These are phyloP conservation scores for Pseudocheirus occidentalis DNA, from an alignment of 2,797 vertebrate species.

Conservation along the genomic window DNA sequence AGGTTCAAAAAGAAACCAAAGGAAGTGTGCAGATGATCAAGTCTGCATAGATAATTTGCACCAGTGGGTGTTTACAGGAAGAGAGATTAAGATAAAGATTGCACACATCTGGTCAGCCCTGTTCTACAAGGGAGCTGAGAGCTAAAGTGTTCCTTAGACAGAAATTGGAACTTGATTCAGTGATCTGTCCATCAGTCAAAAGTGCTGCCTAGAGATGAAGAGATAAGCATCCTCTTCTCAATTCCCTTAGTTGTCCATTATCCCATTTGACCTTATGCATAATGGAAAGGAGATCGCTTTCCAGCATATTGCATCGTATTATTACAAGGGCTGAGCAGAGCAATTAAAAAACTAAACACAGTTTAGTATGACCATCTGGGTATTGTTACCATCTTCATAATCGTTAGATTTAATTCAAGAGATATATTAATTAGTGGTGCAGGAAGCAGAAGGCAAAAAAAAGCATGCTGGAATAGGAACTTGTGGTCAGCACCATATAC, in stretches of 20 bases:
- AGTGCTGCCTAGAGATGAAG: slow-evolving; percentile 23
- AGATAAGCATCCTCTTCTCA: not conserved
- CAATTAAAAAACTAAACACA: slow-evolving; percentile 70
- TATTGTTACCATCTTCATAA: slow-evolving; percentile 72
- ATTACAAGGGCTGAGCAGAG: slow-evolving; percentile 57
- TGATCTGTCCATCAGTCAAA: slow-evolving; percentile 14
- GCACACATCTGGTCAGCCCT: not conserved
- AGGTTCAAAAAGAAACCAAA: not conserved
- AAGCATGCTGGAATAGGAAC: not conserved
- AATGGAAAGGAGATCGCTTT: slow-evolving; percentile 60
- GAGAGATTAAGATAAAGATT: not conserved
- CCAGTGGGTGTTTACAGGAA: not conserved
- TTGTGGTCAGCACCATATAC: slow-evolving; percentile 31
- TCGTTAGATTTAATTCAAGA: slow-evolving; percentile 62
- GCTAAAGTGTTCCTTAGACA: slow-evolving; percentile 29
- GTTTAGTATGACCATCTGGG: slow-evolving; percentile 67
- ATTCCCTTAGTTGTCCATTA: slow-evolving; percentile 45
- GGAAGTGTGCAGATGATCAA: not conserved
- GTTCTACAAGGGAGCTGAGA: not conserved
- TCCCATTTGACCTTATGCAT: slow-evolving; percentile 59
- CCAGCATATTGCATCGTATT: slow-evolving; percentile 53
- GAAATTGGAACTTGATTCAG: not conserved
- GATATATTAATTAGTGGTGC: slow-evolving; percentile 64
- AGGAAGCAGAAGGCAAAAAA: slow-evolving; percentile 52
- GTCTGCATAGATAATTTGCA: not conserved